Evolutionary conservation across 2,113 vertebrate genomes (phyloP).

Genomic region (Syngnathus typhle): DNA sequence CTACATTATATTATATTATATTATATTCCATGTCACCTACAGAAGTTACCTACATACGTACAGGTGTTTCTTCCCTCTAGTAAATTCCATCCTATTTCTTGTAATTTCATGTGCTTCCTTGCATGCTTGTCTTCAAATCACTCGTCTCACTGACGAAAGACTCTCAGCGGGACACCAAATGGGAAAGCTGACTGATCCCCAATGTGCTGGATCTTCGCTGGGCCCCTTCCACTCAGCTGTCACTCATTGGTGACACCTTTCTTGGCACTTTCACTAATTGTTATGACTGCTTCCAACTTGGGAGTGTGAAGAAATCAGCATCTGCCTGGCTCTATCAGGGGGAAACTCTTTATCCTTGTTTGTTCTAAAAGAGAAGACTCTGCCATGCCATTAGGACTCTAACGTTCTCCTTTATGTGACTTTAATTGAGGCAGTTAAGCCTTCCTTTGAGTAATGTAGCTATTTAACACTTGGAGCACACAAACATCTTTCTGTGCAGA

Average conservation of each 20-base stretch:
- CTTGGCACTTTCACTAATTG: constrained; percentile 31
- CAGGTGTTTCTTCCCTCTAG: constrained; percentile 3
- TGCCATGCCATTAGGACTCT: constrained; percentile 39
- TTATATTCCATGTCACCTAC: constrained; percentile 9
- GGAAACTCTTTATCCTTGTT: constrained; percentile 53
- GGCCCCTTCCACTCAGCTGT: constrained; percentile 39
- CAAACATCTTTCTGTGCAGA: constrained; percentile 38
- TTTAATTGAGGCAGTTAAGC: constrained; percentile 63
- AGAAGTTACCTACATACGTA: neutral
- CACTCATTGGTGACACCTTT: constrained; percentile 33
- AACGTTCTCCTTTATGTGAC: constrained; percentile 49
- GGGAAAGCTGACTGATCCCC: constrained; percentile 21
- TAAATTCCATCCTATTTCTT: constrained; percentile 28
- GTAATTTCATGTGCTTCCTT: constrained; percentile 1
- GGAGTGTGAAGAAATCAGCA: constrained; percentile 32
- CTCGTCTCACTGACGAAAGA: constrained; percentile 18
- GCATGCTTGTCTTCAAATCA: constrained; percentile 19
- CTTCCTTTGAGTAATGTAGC: constrained; percentile 44
- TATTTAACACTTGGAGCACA: constrained; percentile 39
- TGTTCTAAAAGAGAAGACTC: constrained; percentile 46
- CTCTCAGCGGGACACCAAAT: constrained; percentile 11
- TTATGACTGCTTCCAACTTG: constrained; percentile 28
- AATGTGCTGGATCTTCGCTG: constrained; percentile 27
- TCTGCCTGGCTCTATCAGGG: constrained; percentile 39
- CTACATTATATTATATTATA: no score